Percentiles rank a stretch among this genome's conserved stretches.
Evolutionary conservation across 2,113 vertebrate genomes (phyloP).

Genomic region (human): GRCh38 chr6:108222001-108222500

Average conservation of each 20-base stretch:
- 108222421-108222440: not conserved
- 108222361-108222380: not conserved
- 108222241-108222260: not conserved
- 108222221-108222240: not conserved
- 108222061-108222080: not conserved
- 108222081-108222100: not conserved
- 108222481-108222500: not conserved
- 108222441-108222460: not conserved
- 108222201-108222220: not conserved
- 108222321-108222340: not conserved
- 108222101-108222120: not conserved
- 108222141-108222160: not conserved
- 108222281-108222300: not conserved
- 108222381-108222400: constrained; percentile 29
- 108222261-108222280: not conserved
- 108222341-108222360: not conserved
- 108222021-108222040: too few species aligned
- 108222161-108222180: not conserved
- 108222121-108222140: not conserved
- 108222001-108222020: too few species aligned
- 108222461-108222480: not conserved
- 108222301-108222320: not conserved
- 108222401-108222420: not conserved
- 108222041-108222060: too few species aligned
- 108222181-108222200: not conserved